Evolutionary conservation across 1,140 invertebrate genomes (phyloP).

Genomic region (Drosophila littoralis): DNA sequence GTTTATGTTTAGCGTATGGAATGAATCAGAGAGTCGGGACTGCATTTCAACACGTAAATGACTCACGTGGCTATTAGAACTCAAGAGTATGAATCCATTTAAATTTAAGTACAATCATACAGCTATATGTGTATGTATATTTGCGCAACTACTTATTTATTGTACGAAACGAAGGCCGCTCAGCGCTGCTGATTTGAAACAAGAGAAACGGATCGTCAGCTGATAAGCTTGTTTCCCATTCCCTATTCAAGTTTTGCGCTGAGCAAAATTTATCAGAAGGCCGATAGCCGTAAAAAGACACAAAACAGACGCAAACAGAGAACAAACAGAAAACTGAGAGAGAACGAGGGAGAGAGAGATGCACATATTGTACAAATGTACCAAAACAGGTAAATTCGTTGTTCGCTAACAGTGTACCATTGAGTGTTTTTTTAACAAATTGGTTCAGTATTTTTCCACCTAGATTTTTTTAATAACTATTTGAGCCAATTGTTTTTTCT

Average conservation of each 20-base stretch:
- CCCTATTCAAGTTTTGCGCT: slow-evolving; percentile 17
- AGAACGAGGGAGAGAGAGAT: background rate
- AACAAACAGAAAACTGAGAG: background rate
- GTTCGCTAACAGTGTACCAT: background rate
- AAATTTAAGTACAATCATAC: background rate
- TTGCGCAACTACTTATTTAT: slow-evolving; percentile 26
- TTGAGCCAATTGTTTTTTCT: no score
- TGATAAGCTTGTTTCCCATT: slow-evolving; percentile 22
- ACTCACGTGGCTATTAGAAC: slow-evolving; percentile 10
- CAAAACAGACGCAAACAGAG: slow-evolving; percentile 25
- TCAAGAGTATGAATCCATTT: slow-evolving; percentile 3
- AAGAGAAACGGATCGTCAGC: slow-evolving; percentile 21
- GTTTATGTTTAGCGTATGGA: slow-evolving; percentile 1
- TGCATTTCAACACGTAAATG: slow-evolving; percentile 44
- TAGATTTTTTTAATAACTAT: no score
- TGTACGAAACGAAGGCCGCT: slow-evolving; percentile 17
- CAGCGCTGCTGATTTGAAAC: slow-evolving; percentile 16
- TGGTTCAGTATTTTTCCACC: background rate
- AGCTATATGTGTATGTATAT: background rate
- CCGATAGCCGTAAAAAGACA: slow-evolving; percentile 37
- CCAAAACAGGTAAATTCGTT: background rate
- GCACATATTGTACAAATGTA: background rate
- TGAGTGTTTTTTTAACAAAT: background rate
- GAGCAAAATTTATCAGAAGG: slow-evolving; percentile 36
- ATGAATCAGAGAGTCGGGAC: slow-evolving; percentile 26